Evolutionary conservation across 1,140 invertebrate species (phyloP), one percentile per base, ranked within the genome.

Genomic region (Pseudomyrmex flavicornis): DNA sequence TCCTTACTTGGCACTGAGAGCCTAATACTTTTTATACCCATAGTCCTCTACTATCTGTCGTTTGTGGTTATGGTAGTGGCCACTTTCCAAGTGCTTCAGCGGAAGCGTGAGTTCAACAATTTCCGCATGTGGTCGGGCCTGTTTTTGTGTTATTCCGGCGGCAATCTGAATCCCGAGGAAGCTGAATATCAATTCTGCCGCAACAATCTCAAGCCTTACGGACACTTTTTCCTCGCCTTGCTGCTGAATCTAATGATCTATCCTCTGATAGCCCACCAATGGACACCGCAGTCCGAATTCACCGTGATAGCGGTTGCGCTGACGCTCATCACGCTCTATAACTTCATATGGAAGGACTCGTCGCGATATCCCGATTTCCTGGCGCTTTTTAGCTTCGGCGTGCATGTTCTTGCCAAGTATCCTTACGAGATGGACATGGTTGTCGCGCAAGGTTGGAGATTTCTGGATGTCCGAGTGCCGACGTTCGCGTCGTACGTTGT

Each of bases 331-430:
- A 97, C 97, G 0, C 93, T 98, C 20, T 93, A 96, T 20, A 96
- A 96, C 3, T 97, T 98, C 79, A 95, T 95, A 90, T 95, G 95
- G 76, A 95, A 94, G 20, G 95, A 95, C 46, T 92, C 93, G 0
- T 93, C 94, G 0, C 95, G 93, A n/a, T 94, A 96, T 66, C 96
- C 97, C 0, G 97, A 98, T 90, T 94, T 96, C 9, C 91, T 98
- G 4, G 95, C 96, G 0, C 93, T 98, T 0, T 94, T 98, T 3
- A 97, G 97, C 8, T 98, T 98, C 89, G 96, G 96, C 2, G 95
- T 97, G 0, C 97, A 98, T 88, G 97, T 98, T 0, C 93, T 98
- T 1, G 97, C 97, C 0, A 97, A 97, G 90, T 98, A 98, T 94
- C 97, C 97, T 0, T 98, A 97, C 84, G 97, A 97, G 89, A 96